Percentiles rank a stretch among this genome's conserved stretches.
These are phyloP conservation scores for Hirtodrosophila histrioides DNA, from an alignment of 2,888 invertebrate species.

Conservation along the genomic window DNA sequence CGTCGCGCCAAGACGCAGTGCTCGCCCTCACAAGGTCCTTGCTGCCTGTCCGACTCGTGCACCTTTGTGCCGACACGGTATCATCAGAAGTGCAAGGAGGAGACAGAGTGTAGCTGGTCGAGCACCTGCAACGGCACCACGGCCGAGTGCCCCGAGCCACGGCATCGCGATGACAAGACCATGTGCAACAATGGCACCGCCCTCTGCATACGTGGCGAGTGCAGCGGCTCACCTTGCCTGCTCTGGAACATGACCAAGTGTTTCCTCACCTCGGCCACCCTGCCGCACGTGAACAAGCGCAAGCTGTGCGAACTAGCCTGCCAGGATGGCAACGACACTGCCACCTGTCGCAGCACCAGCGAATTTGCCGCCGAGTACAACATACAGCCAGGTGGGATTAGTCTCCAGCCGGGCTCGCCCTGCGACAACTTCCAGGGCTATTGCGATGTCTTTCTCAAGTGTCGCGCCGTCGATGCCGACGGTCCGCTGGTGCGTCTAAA, in stretches of 20 bases:
- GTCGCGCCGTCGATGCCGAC: slow-evolving; percentile 99
- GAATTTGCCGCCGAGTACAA: slow-evolving; percentile 91
- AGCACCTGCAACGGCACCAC: slow-evolving; percentile 93
- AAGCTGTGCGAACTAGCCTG: slow-evolving; percentile 99
- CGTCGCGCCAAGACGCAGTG: slow-evolving; percentile 89
- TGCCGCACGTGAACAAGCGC: slow-evolving; percentile 91
- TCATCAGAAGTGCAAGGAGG: slow-evolving; percentile 91
- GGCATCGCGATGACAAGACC: slow-evolving; percentile 93
- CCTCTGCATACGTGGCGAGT: slow-evolving; percentile 95
- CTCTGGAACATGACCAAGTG: slow-evolving; percentile 98
- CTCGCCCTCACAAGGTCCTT: slow-evolving; percentile 99
- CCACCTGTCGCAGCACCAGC: slow-evolving; percentile 93
- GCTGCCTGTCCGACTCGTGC: slow-evolving; percentile 93
- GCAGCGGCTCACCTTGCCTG: slow-evolving; percentile 97
- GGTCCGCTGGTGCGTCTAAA: slow-evolving; percentile 98
- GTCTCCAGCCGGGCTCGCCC: slow-evolving; percentile 96
- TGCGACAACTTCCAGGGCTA: slow-evolving; percentile 99
- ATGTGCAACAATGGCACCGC: slow-evolving; percentile 97
- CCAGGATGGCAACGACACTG: slow-evolving; percentile 90
- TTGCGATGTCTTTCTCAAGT: slow-evolving; percentile 99
- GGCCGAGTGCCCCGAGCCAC: slow-evolving; percentile 94
- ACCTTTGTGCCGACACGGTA: slow-evolving; percentile 88
- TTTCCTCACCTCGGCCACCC: slow-evolving; percentile 93
- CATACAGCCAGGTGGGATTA: slow-evolving; percentile 92
- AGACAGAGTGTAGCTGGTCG: slow-evolving; percentile 95